Evolutionary conservation across 2,113 vertebrate genomes (phyloP).

Genomic region (Meles meles): DNA sequence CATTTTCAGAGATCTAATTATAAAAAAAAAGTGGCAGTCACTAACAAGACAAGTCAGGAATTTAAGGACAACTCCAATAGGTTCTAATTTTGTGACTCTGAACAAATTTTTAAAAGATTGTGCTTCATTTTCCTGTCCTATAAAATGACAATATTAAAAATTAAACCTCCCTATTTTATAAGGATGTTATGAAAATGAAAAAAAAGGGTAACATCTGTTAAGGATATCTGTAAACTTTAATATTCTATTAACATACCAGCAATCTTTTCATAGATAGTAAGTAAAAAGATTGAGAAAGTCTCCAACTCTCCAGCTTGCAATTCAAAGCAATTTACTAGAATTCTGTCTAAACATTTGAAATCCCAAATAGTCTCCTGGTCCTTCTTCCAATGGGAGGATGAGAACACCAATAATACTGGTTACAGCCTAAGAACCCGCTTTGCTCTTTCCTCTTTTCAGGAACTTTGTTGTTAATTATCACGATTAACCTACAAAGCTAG

Average conservation of each 20-base stretch:
- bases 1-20: background rate
- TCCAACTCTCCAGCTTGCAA: background rate
- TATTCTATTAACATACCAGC: background rate
- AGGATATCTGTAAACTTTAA: background rate
- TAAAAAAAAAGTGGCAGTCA: background rate
- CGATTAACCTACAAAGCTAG: background rate
- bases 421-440: background rate
- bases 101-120: background rate
- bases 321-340: background rate
- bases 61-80: background rate
- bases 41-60: background rate
- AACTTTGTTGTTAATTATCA: background rate
- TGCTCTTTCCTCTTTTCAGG: background rate
- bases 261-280: background rate
- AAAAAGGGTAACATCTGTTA: background rate
- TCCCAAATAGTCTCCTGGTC: background rate
- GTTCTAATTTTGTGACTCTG: background rate
- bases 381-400: background rate
- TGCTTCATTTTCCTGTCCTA: background rate
- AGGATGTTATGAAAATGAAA: background rate
- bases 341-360: constrained; percentile 3
- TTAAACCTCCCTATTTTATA: background rate
- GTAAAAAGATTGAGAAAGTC: background rate
- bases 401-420: background rate
- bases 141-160: background rate